Evolutionary conservation across 2,797 vertebrate genomes (phyloP).

Genomic region (Helicolenus hilgendorfi): DNA sequence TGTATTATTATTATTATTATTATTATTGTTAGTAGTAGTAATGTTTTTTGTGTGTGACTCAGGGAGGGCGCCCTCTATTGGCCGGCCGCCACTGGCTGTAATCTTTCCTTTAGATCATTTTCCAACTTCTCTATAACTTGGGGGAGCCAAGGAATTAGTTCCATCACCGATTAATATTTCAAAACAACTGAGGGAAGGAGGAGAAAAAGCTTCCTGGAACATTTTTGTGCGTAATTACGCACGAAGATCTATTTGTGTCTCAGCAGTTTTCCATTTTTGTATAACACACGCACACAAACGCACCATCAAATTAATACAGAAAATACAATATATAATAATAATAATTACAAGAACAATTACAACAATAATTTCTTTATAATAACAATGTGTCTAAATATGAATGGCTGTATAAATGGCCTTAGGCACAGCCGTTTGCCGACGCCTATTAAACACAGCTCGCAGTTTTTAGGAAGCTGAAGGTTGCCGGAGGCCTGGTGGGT

Average conservation of each 20-base stretch:
- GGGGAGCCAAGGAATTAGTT: background rate
- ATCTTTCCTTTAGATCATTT: background rate
- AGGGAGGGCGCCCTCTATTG: too few relatives aligned
- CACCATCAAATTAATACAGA: background rate
- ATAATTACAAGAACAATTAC: slow-evolving; percentile 30
- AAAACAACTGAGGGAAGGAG: background rate
- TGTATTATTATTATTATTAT: too few relatives aligned
- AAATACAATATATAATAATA: slow-evolving; percentile 3
- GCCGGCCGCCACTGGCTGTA: too few relatives aligned
- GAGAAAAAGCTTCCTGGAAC: background rate
- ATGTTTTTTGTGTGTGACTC: too few relatives aligned
- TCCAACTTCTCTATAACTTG: slow-evolving; percentile 14
- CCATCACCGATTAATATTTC: background rate
- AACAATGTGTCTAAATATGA: slow-evolving; percentile 25
- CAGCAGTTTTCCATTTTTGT: background rate
- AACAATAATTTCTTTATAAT: slow-evolving; percentile 8
- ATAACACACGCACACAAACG: background rate
- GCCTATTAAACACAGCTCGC: slow-evolving; percentile 61
- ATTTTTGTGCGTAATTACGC: slow-evolving; percentile 23
- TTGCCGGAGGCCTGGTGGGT: slow-evolving; percentile 65
- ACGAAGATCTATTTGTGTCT: background rate
- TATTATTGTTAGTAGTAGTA: too few relatives aligned
- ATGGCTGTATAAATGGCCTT: slow-evolving; percentile 22
- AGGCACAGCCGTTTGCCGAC: slow-evolving; percentile 53
- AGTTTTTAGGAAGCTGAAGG: slow-evolving; percentile 60